Percentiles rank a stretch among this genome's conserved stretches.
Conservation (phyloP, 2,113 vertebrate genomes). For the Silurus meridionalis region DNA sequence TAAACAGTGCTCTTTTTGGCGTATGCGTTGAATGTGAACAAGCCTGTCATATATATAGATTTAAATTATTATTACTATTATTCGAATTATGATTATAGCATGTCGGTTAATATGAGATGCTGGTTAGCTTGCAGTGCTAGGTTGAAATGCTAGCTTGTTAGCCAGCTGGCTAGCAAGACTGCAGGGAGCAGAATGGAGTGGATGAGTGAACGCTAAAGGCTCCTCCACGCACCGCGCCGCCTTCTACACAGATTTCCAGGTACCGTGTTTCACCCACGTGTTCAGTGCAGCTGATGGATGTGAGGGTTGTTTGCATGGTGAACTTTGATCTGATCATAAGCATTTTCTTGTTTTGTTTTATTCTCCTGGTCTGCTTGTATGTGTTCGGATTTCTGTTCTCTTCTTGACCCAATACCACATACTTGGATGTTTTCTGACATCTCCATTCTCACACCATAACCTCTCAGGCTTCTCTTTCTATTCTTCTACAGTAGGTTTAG, state of each 20-base stretch:
- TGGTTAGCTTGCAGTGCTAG: neutral
- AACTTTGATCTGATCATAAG: neutral
- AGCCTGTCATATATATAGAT: too few species aligned
- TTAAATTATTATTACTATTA: neutral
- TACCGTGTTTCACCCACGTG: neutral
- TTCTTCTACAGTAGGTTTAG: too few species aligned
- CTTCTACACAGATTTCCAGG: neutral
- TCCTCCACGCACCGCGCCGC: neutral
- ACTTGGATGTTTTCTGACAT: neutral
- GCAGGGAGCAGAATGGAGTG: neutral
- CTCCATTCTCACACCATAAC: neutral
- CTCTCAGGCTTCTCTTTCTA: neutral
- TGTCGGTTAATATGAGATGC: neutral
- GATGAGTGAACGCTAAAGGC: conserved; percentile 10
- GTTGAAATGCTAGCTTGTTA: neutral
- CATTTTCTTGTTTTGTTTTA: neutral
- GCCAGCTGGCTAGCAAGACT: neutral
- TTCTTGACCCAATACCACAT: too few species aligned
- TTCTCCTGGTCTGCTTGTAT: neutral
- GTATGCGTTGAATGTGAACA: too few species aligned
- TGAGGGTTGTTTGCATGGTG: neutral
- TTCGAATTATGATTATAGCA: neutral
- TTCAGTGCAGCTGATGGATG: neutral
- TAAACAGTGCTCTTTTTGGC: conserved; percentile 32
- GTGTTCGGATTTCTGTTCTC: neutral